Percentiles rank a stretch among this genome's conserved stretches.
These are phyloP conservation scores for Campylorhamphus procurvoides DNA, from an alignment of 2,113 vertebrate genomes.

Conservation along the genomic window DNA sequence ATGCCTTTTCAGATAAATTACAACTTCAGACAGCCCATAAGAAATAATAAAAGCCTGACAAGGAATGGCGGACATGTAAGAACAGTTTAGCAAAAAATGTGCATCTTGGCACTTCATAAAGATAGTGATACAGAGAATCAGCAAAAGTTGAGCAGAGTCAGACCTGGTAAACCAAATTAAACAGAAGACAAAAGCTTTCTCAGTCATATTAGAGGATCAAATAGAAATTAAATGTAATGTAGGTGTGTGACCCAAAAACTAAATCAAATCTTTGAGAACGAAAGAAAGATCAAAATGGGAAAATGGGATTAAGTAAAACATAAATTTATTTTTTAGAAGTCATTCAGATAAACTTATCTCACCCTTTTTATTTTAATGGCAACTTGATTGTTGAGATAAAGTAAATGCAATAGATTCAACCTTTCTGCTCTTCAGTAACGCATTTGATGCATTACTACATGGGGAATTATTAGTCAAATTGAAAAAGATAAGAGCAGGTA, in stretches of 20 bases:
- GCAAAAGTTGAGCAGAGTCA: neutral
- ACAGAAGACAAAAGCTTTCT: neutral
- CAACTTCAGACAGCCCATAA: neutral
- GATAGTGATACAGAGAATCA: neutral
- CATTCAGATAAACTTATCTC: neutral
- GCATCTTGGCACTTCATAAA: neutral
- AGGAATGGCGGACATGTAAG: neutral
- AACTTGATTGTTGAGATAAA: neutral
- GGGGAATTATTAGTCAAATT: conserved; percentile 61
- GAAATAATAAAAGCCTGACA: neutral
- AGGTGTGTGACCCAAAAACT: neutral
- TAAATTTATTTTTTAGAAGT: neutral
- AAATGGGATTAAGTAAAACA: neutral
- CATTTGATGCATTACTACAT: neutral
- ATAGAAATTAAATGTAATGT: conserved; percentile 16
- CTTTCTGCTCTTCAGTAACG: neutral
- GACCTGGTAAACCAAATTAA: neutral
- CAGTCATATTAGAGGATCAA: neutral
- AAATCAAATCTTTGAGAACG: neutral
- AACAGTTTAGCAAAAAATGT: neutral
- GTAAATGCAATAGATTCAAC: neutral
- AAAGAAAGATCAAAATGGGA: neutral
- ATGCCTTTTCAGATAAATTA: neutral
- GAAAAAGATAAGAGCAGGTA: conserved; percentile 44
- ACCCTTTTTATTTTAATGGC: neutral